Percentiles rank a stretch among this genome's conserved stretches.
These are phyloP conservation scores for Pao palembangensis DNA, from an alignment of 2,113 vertebrate genomes.

Conservation along the genomic window DNA sequence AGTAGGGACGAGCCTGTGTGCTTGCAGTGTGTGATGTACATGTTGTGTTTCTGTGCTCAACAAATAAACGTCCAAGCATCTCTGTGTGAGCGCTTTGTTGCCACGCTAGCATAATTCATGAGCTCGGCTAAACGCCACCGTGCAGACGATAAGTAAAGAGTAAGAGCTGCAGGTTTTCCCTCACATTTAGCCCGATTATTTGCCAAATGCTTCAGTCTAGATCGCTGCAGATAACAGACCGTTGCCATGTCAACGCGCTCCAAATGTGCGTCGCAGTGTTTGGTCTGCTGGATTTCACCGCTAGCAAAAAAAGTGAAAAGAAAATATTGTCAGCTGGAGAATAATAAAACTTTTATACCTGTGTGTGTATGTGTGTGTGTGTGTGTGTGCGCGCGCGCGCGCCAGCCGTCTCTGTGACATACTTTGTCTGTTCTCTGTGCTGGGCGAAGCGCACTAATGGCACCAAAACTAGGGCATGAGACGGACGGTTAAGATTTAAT, in stretches of 20 bases:
- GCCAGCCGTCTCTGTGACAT: not conserved
- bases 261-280: too few species aligned
- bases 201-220: not conserved
- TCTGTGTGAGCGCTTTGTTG: conserved; percentile 13
- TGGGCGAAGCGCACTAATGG: conserved; percentile 20
- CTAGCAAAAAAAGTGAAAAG: not conserved
- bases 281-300: not conserved
- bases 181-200: conserved; percentile 3
- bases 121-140: not conserved
- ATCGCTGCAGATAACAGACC: conserved; percentile 8
- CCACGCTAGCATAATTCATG: too few species aligned
- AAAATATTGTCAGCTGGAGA: too few species aligned
- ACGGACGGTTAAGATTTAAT: conserved; percentile 51
- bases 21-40: conserved; percentile 54
- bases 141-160: not conserved
- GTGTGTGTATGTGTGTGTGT: not conserved
- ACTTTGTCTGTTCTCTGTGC: not conserved
- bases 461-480: conserved; percentile 45
- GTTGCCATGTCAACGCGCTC: conserved; percentile 3
- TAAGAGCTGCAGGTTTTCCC: conserved; percentile 5
- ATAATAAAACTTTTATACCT: too few species aligned
- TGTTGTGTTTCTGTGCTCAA: conserved; percentile 49
- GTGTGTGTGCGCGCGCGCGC: not conserved
- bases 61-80: conserved; percentile 70
- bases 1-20: conserved; percentile 21